Base-by-base conservation (phyloP, 2,113 vertebrate species). In the Mohoua ochrocephala region DNA sequence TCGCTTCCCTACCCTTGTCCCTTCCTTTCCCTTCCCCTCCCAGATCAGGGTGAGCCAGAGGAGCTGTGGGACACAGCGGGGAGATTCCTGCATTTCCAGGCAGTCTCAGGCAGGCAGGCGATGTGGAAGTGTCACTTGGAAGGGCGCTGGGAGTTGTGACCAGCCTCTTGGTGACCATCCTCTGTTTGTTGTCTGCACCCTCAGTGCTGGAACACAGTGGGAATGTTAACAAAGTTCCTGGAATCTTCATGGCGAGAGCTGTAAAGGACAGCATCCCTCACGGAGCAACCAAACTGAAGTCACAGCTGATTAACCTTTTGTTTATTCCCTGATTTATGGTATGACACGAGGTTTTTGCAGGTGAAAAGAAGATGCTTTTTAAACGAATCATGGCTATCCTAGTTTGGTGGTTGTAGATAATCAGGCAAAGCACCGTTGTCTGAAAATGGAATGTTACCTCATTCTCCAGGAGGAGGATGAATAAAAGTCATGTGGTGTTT, bases 401-500 rank as follows among this genome's bases (percentile, higher is more conserved):
- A 3, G 11, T 50, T 24, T 50, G 73, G 37, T 59, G 70, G 1
- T 7, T 50, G 37, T 21, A 33, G n/a, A 7, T 6, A 24, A 15
- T 7, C 11, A 37, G 44, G 27, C 17, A 64, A 69, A 77, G 26
- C 19, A 6, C 2, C 2, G 0, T 37, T 37, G 35, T 35, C 56
- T 70, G 44, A 27, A 81, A 87, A 78, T 5, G 5, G 76, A 93
- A 84, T 68, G 47, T 65, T 70, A 4, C 30, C 35, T 92, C 12
- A 1, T 41, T 67, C 47, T 76, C 23, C 11, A 17, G 73, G n/a
- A 81, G 45, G n/a, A 70, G 39, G 21, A 75, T 45, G 41, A 73
- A 4, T 54, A 35, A 84, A 81, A 35, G 28, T 57, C 76, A 49
- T 9, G 31, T 73, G 68, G 41, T 80, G 45, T 12, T 27, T n/a